Conservation (phyloP, 2,888 invertebrate genomes). For the Scelioninae gen. 1 region DNA sequence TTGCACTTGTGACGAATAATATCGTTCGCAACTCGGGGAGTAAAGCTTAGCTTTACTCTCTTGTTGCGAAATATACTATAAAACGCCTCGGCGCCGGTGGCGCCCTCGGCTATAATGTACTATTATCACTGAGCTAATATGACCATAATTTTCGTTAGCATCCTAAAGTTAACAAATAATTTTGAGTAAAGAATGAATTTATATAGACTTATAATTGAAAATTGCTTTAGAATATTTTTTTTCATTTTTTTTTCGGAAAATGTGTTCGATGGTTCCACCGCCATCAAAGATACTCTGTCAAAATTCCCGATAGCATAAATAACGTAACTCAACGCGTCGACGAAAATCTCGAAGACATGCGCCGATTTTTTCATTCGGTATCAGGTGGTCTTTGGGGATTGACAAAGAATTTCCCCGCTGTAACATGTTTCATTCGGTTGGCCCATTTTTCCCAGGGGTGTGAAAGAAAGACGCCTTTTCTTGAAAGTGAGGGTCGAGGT, state of each 20-base stretch:
- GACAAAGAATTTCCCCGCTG: slow-evolving; percentile 49
- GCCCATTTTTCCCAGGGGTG: slow-evolving; percentile 63
- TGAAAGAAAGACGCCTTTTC: slow-evolving; percentile 51
- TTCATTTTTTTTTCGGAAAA: background rate
- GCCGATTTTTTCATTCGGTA: slow-evolving; percentile 57
- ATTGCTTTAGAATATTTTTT: no score
- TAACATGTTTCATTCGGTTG: slow-evolving; percentile 60
- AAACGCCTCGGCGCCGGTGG: no score
- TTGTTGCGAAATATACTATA: no score
- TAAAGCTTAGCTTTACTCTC: no score
- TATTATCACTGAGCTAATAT: no score
- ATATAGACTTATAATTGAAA: no score
- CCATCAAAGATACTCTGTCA: background rate
- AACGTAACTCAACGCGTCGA: slow-evolving; percentile 14
- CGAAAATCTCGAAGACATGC: slow-evolving; percentile 36
- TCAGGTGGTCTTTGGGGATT: slow-evolving; percentile 61
- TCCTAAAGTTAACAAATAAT: no score
- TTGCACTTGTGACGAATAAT: no score
- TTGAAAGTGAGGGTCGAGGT: slow-evolving; percentile 38
- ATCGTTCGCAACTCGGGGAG: no score
- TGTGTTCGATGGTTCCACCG: background rate
- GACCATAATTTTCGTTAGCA: no score
- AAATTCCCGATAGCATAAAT: slow-evolving; percentile 12
- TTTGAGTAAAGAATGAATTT: no score
- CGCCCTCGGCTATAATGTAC: no score